Percentiles rank a stretch among this genome's conserved stretches.
These are phyloP conservation scores for Saccopteryx leptura DNA, from an alignment of 2,113 vertebrate genomes.

Conservation along the genomic window DNA sequence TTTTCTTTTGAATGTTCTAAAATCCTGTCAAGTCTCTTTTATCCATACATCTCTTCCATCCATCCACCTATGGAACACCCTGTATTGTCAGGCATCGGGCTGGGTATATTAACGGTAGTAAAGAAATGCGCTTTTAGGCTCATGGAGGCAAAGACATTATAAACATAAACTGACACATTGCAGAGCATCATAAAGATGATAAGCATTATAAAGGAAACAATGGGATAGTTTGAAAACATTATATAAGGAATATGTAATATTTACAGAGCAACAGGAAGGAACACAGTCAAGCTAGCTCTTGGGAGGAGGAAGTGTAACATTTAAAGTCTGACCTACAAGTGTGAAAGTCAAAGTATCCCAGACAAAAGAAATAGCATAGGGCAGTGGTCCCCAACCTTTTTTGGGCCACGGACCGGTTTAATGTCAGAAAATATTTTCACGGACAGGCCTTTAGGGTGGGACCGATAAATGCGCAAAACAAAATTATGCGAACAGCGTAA, in stretches of 20 bases:
- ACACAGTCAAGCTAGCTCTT: rapidly evolving
- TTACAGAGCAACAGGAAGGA: background rate
- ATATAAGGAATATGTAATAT: rapidly evolving
- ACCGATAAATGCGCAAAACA: too few relatives aligned
- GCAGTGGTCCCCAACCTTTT: too few relatives aligned
- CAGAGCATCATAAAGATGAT: background rate
- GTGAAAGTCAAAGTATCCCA: too few relatives aligned
- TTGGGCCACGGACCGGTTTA: too few relatives aligned
- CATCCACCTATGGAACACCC: rapidly evolving
- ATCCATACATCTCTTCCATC: background rate
- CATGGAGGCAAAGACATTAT: background rate
- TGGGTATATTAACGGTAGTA: rapidly evolving
- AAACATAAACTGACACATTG: rapidly evolving
- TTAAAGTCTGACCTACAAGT: background rate
- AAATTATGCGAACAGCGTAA: too few relatives aligned
- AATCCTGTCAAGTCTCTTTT: background rate
- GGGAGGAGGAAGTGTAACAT: background rate
- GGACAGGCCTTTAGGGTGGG: too few relatives aligned
- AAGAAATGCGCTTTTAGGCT: background rate
- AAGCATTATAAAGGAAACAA: too few relatives aligned
- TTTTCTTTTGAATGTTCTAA: background rate
- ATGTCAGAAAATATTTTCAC: too few relatives aligned
- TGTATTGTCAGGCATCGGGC: too few relatives aligned
- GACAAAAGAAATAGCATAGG: rapidly evolving
- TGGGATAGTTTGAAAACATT: rapidly evolving